Base-by-base conservation (phyloP, 2,888 invertebrate species). In the Trypoxylon attenuatum region DNA sequence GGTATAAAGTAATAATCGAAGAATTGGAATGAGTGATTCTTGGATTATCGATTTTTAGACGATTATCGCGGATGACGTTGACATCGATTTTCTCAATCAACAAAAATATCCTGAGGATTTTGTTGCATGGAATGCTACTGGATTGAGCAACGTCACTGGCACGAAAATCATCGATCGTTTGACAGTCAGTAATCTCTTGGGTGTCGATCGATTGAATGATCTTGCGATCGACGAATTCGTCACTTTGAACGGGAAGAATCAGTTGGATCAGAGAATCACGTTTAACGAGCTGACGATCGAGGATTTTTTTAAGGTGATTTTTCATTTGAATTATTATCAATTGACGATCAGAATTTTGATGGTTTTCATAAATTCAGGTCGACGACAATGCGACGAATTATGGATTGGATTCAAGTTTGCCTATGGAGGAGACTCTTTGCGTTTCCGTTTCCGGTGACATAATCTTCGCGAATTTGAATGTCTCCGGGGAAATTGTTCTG, bases 101-200 rank as follows among this genome's bases (percentile, higher is more conserved):
- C 71, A 91, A 0, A 74, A 77, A 47, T 92, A 90, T 79, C 91
- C 91, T 0, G 82, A 87, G 6, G 89, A 89, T 25, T 91, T 87
- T 66, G 77, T 91, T 2, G 80, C 88, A 62, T 79, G 80, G 1
- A 84, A 87, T 69, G 82, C 82, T 8, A 76, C 77, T 5, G 45
- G 72, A 8, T 71, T 78, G 2, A 82, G 85, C 16, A 75, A 82
- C 2, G 85, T 91, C n/a, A 81, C 71, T 41, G 89, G 88, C 0
- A 74, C 79, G 21, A 91, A 91, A 79, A 78, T 70, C 25, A 91
- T 91, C 56, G 82, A 84, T 3, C 82, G 79, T 0, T 60, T 91
- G 2, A 84, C 80, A 42, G 83, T 87, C 0, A 50, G 66, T 0
- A 81, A 82, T 53, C 68, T 91, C 1, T 84, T 85, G 18, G 85